phyloP scores from a whole-genome alignment of 2,888 invertebrate genomes.

The Rhagonycha lutea region DNA sequence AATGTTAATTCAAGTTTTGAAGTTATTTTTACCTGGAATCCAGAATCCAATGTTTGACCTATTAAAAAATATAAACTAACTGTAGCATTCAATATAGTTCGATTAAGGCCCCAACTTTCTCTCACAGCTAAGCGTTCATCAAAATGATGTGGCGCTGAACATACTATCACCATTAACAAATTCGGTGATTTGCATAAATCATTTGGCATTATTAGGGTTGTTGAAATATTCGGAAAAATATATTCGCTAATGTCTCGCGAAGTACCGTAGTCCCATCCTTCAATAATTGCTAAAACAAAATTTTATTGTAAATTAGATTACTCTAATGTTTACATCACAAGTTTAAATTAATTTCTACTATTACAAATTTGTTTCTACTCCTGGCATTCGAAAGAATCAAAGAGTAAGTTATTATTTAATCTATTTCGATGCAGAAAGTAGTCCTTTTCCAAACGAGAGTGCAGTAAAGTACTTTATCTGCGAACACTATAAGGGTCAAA shows the following conservation, averaged over 20 bases:
- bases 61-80: conserved; percentile 62
- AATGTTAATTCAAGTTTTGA: background rate
- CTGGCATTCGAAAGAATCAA: too few species aligned
- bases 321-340: too few species aligned
- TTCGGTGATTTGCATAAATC: conserved; percentile 59
- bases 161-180: conserved; percentile 74
- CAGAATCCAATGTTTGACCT: conserved; percentile 63
- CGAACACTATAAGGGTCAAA: too few species aligned
- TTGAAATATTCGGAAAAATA: conserved; percentile 71
- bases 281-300: conserved; percentile 42
- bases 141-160: conserved; percentile 72
- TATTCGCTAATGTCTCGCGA: conserved; percentile 74
- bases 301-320: background rate
- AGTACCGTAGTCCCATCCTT: conserved; percentile 76
- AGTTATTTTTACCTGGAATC: conserved; percentile 54
- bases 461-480: too few species aligned
- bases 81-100: conserved; percentile 47
- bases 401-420: too few species aligned
- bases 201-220: conserved; percentile 66
- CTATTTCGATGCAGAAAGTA: too few species aligned
- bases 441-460: too few species aligned
- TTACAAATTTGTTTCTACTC: too few species aligned
- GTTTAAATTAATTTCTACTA: background rate
- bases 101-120: conserved; percentile 68
- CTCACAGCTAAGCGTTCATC: conserved; percentile 69